These are phyloP conservation scores for Phalanger gymnotis DNA, from an alignment of 2,797 vertebrate genomes.

Conservation along the genomic window DNA sequence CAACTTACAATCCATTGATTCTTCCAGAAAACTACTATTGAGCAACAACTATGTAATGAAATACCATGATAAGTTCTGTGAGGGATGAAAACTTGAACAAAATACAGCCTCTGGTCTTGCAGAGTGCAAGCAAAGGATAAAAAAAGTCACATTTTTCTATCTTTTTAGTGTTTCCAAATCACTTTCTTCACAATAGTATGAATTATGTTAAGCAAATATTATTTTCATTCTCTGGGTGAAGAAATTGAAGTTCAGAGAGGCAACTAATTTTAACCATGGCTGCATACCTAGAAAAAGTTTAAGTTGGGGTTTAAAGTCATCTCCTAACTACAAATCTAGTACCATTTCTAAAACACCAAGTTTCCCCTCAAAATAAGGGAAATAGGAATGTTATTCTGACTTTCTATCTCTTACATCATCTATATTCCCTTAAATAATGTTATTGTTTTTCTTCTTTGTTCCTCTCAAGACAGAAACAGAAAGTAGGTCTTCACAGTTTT, in stretches of 20 bases:
- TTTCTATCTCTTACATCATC: neutral
- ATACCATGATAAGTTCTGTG: neutral
- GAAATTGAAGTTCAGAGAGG: neutral
- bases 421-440: neutral
- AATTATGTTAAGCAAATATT: neutral
- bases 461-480: neutral
- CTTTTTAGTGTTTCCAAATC: neutral
- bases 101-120: neutral
- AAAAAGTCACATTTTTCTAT: neutral
- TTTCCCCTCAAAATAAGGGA: neutral
- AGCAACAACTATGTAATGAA: neutral
- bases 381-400: neutral
- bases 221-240: neutral
- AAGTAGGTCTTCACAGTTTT: neutral
- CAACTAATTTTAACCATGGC: neutral
- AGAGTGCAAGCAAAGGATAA: neutral
- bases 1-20: neutral
- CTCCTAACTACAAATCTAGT: neutral
- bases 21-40: neutral
- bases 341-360: neutral
- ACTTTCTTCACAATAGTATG: neutral
- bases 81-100: neutral
- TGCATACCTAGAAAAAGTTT: neutral
- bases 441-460: too few species aligned
- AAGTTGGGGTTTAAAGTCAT: neutral